These are phyloP conservation scores for Formicarius rufipectus DNA, from an alignment of 2,113 vertebrate species.

Conservation along the genomic window DNA sequence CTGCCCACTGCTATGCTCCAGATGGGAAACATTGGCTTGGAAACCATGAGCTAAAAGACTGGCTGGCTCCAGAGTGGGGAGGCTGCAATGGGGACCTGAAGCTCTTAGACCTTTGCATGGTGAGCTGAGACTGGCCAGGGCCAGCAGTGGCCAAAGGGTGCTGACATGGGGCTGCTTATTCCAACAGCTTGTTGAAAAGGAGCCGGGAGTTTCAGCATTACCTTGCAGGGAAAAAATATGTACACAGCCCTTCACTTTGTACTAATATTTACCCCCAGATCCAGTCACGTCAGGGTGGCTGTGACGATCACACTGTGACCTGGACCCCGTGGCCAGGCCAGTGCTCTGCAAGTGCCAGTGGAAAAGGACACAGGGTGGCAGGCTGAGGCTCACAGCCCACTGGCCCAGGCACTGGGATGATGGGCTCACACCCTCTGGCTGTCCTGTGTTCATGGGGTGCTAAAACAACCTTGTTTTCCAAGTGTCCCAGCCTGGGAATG, in stretches of 20 bases:
- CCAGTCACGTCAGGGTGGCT: background rate
- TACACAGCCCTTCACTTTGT: background rate
- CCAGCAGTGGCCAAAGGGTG: background rate
- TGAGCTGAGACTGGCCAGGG: background rate
- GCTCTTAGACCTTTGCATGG: background rate
- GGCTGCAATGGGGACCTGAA: background rate
- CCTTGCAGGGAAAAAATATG: slow-evolving; percentile 14
- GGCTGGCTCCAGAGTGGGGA: background rate
- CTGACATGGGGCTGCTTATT: background rate
- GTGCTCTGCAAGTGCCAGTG: background rate
- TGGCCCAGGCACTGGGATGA: background rate
- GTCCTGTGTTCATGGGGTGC: rapidly evolving
- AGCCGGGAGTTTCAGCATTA: background rate
- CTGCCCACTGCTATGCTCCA: background rate
- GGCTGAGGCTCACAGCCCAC: background rate
- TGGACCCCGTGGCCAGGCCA: rapidly evolving
- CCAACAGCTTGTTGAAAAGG: background rate
- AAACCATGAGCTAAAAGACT: background rate
- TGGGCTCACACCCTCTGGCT: background rate
- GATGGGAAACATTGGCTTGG: background rate
- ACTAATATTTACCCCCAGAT: slow-evolving; percentile 35
- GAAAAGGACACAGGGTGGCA: background rate
- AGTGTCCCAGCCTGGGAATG: background rate
- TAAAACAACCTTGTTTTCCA: background rate
- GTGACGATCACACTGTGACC: rapidly evolving